Evolutionary conservation across 2,888 invertebrate genomes (phyloP).

Genomic region (Deilephila porcellus): DNA sequence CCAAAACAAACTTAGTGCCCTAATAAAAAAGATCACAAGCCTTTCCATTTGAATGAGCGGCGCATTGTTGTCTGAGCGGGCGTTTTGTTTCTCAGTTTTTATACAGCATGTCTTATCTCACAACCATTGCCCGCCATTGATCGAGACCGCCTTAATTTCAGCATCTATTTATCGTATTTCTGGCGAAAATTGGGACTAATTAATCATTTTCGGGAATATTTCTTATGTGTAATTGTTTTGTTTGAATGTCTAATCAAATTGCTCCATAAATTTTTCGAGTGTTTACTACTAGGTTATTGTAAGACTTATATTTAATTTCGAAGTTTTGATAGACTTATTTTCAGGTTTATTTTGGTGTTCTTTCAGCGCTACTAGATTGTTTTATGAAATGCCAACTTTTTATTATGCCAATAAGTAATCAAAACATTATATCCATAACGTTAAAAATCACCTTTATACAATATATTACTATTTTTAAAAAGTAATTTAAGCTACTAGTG

Average conservation of each 20-base stretch:
- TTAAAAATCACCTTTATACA: too few relatives aligned
- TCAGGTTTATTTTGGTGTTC: too few relatives aligned
- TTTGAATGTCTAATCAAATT: not conserved
- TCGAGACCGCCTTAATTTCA: conserved; percentile 52
- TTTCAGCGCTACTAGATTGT: too few relatives aligned
- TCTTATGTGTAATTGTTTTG: not conserved
- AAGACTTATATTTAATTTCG: too few relatives aligned
- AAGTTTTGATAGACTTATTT: too few relatives aligned
- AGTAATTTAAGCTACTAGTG: too few relatives aligned
- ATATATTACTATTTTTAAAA: too few relatives aligned
- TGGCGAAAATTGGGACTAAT: not conserved
- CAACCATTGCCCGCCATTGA: conserved; percentile 60
- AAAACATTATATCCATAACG: too few relatives aligned
- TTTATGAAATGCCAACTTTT: too few relatives aligned
- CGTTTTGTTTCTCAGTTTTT: conserved; percentile 66
- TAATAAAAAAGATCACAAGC: conserved; percentile 55
- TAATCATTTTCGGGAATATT: not conserved
- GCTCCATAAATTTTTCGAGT: not conserved
- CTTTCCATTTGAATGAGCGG: conserved; percentile 76
- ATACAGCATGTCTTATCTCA: conserved; percentile 60
- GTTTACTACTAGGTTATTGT: not conserved
- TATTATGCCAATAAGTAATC: too few relatives aligned
- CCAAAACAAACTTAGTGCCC: not conserved
- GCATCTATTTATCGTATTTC: conserved; percentile 57
- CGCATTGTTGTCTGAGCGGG: conserved; percentile 78